These are phyloP conservation scores for Tillus elongatus DNA, from an alignment of 2,888 invertebrate species.

Conservation along the genomic window DNA sequence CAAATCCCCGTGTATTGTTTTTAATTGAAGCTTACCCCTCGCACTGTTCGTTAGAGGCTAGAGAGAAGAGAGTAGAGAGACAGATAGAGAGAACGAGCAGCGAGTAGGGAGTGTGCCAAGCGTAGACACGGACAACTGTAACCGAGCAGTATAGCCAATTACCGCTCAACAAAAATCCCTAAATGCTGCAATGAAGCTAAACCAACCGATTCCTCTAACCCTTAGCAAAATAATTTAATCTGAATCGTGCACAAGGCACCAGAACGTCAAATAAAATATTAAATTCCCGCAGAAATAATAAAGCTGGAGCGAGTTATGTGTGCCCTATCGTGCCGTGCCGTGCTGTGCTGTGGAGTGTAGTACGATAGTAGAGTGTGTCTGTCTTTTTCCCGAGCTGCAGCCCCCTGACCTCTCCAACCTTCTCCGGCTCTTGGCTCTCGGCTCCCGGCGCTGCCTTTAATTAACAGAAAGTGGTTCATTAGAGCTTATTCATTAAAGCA, in stretches of 20 bases:
- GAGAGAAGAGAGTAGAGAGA: too few relatives aligned
- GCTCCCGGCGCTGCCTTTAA: constrained; percentile 54
- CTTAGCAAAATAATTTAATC: constrained; percentile 30
- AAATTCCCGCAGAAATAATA: constrained; percentile 27
- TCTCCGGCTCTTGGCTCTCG: too few relatives aligned
- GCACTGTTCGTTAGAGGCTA: constrained; percentile 23
- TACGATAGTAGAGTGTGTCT: too few relatives aligned
- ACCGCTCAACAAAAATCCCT: constrained; percentile 33
- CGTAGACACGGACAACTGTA: constrained; percentile 25
- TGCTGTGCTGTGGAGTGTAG: too few relatives aligned
- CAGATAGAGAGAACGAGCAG: too few relatives aligned
- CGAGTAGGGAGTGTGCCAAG: too few relatives aligned
- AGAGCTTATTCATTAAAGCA: constrained; percentile 85
- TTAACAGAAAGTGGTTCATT: constrained; percentile 87
- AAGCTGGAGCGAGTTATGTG: constrained; percentile 24
- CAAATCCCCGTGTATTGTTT: constrained; percentile 29
- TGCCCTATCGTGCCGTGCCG: too few relatives aligned
- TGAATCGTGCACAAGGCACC: constrained; percentile 25
- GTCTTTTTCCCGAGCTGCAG: too few relatives aligned
- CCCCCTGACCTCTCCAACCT: too few relatives aligned
- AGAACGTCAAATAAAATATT: constrained; percentile 27
- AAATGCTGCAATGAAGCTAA: constrained; percentile 27
- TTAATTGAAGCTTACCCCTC: constrained; percentile 28
- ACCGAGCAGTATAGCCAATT: constrained; percentile 29
- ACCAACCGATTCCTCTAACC: constrained; percentile 22